phyloP scores from a whole-genome alignment of 2,888 invertebrate species.

The Dynastes grantii region DNA sequence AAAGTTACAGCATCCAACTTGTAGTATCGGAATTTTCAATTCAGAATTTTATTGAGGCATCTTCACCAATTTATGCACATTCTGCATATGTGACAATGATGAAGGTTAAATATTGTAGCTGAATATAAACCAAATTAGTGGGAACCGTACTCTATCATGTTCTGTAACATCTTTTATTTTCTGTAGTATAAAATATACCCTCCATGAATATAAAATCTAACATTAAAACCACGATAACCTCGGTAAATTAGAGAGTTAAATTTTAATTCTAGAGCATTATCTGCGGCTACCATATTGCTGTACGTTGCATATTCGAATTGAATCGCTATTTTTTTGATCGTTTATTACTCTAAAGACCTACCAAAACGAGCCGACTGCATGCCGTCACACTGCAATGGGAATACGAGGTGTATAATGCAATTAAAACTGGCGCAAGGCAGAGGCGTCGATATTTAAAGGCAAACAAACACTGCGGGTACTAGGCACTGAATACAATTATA shows the following conservation, averaged over 20 bases:
- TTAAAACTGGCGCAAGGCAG: conserved; percentile 20
- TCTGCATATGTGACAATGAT: too few relatives aligned
- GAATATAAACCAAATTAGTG: too few relatives aligned
- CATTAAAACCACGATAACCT: neutral
- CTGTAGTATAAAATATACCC: too few relatives aligned
- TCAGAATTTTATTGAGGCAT: too few relatives aligned
- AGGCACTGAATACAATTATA: conserved; percentile 23
- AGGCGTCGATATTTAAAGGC: conserved; percentile 15
- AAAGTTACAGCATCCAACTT: too few relatives aligned
- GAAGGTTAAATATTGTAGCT: too few relatives aligned
- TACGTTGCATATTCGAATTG: neutral
- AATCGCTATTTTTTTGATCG: neutral
- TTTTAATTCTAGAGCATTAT: conserved; percentile 6
- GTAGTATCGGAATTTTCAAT: too few relatives aligned
- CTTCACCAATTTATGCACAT: too few relatives aligned
- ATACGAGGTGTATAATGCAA: conserved; percentile 7
- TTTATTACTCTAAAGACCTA: conserved; percentile 11
- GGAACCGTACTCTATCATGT: too few relatives aligned
- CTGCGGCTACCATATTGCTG: neutral
- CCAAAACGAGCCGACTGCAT: conserved; percentile 7
- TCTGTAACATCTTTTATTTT: too few relatives aligned
- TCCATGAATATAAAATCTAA: neutral
- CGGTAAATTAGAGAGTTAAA: neutral
- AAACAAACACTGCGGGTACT: conserved; percentile 14
- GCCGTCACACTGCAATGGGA: neutral